Evolutionary conservation across 2,888 invertebrate species (phyloP), one percentile per base, ranked within the genome.

Genomic region (Magallana nippona): DNA sequence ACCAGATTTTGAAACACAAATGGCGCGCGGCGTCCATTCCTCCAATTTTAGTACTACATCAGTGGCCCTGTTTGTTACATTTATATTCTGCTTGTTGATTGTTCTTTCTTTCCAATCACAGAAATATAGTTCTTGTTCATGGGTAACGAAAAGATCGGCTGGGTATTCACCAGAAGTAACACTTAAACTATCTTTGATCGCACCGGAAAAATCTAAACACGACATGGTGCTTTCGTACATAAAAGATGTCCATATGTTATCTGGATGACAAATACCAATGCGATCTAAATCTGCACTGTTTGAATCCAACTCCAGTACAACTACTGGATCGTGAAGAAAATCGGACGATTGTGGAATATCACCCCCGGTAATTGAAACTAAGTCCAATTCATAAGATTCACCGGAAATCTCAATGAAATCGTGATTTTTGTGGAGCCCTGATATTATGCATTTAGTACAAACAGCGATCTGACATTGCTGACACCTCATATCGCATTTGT

Each of bases 31-130:
- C 5, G 27, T 71, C 71, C 71, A 71, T 13, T 71, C 71, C 71
- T 71, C 13, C 71, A 71, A 32, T 71, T 13, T 71, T 22, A 71
- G 2, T 8, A 71, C 2, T 3, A 27, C 22, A 8, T 71, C 71
- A 15, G 32, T 27, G 11, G 10, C 15, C 15, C 15, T 71, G 27
- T 71, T 15, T 15, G 22, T 22, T 22, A 17, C 0, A 27, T 71
- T 71, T 3, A 27, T 15, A 27, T 71, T 71, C 13, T 71, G 32
- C 32, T 32, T 71, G 32, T 32, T 27, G 2, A 71, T 32, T 2
- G 63, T 71, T 71, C 15, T 71, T 5, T 32, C 63, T 71, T 71
- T 71, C 63, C 63, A 71, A 71, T 71, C 63, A 71, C 63, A 32
- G 15, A 71, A 19, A 27, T 71, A 71, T 1, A 71, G 32, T 8